Percentiles rank a stretch among this genome's conserved stretches.
phyloP scores from a whole-genome alignment of 2,797 vertebrate species.

The Synanceia verrucosa region DNA sequence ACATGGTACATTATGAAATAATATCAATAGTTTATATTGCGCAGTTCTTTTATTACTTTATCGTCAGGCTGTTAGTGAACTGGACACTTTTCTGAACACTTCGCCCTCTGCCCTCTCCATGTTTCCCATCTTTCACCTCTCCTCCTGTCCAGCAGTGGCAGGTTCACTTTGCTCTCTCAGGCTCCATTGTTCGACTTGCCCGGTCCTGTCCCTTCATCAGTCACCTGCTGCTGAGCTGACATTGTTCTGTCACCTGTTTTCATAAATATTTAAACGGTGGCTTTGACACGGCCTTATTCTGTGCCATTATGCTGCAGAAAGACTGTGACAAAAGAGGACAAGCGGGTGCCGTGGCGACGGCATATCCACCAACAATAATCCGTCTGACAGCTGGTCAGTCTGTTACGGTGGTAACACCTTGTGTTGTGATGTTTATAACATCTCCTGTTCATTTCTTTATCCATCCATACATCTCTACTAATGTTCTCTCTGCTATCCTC shows the following conservation, averaged over 20 bases:
- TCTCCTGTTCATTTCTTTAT: background rate
- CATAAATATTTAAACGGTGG: conserved; percentile 71
- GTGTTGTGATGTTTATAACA: conserved; percentile 2
- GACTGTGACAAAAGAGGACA: conserved; percentile 41
- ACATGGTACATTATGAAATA: background rate
- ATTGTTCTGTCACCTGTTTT: conserved; percentile 69
- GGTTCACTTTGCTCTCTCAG: conserved; percentile 45
- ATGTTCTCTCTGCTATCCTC: background rate
- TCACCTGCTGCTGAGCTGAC: conserved; percentile 68
- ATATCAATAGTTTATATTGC: conserved; percentile 31
- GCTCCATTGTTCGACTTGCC: conserved; percentile 47
- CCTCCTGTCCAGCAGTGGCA: conserved; percentile 43
- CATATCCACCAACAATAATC: conserved; percentile 16
- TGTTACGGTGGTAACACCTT: conserved; percentile 4
- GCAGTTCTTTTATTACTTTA: background rate
- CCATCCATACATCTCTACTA: background rate
- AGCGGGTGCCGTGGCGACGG: conserved; percentile 2
- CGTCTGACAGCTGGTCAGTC: conserved; percentile 31
- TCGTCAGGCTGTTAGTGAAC: background rate
- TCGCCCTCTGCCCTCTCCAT: background rate
- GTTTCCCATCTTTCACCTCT: conserved; percentile 32
- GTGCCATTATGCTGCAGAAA: conserved; percentile 47
- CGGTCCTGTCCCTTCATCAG: conserved; percentile 46
- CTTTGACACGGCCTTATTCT: conserved; percentile 51
- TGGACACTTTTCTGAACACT: background rate